phyloP scores from a whole-genome alignment of 2,888 invertebrate genomes.

The Macrosiphum euphorbiae region DNA sequence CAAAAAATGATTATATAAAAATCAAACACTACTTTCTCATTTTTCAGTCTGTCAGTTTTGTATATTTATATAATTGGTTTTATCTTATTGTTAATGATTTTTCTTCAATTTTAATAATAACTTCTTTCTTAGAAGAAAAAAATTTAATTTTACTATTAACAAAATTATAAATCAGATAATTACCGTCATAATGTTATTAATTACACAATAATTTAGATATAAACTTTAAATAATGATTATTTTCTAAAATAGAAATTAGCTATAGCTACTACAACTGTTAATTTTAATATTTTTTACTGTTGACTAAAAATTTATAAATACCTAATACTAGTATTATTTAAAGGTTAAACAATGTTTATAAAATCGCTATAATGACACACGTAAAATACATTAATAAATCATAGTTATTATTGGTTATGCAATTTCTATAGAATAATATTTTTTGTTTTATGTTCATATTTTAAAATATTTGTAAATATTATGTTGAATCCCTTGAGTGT shows the following conservation, averaged over 20 bases:
- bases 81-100: neutral
- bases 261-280: neutral
- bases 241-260: neutral
- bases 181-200: neutral
- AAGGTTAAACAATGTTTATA: neutral
- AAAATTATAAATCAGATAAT: neutral
- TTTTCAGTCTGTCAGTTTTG: neutral
- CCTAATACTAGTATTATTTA: neutral
- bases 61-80: too few relatives aligned
- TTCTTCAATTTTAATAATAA: slow-evolving; percentile 1
- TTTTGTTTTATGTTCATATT: neutral
- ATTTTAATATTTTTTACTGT: neutral
- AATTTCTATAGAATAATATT: neutral
- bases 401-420: neutral
- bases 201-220: neutral
- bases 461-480: neutral
- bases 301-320: neutral
- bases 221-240: neutral
- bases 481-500: slow-evolving; percentile 5
- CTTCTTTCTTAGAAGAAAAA: neutral
- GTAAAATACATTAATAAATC: neutral
- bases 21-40: slow-evolving; percentile 7
- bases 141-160: neutral
- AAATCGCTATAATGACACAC: neutral
- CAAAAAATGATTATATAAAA: slow-evolving; percentile 16